Evolutionary conservation across 2,888 invertebrate genomes (phyloP).

Genomic region (Blastobasis lacticolella): DNA sequence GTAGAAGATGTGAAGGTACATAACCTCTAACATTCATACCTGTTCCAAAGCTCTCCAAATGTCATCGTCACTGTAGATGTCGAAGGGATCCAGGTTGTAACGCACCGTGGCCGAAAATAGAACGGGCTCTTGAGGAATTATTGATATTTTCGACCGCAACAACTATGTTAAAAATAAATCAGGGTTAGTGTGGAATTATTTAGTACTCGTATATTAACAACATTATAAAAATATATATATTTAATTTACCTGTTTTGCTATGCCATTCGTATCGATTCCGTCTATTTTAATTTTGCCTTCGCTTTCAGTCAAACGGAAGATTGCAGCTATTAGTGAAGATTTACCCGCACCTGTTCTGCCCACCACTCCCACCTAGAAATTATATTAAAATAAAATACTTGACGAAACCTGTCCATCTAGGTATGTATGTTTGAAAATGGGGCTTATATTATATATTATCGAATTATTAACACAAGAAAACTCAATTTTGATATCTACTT

Average conservation of each 20-base stretch:
- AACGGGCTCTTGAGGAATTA: constrained; percentile 87
- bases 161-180: constrained; percentile 46
- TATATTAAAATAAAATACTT: no score
- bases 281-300: constrained; percentile 84
- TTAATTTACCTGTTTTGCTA: constrained; percentile 73
- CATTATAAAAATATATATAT: no score
- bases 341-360: constrained; percentile 86
- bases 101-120: constrained; percentile 80
- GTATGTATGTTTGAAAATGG: no score
- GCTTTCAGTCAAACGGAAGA: constrained; percentile 82
- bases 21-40: constrained; percentile 46
- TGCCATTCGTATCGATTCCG: constrained; percentile 72
- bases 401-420: no score
- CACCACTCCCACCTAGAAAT: constrained; percentile 76
- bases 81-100: constrained; percentile 85
- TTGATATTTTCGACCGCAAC: constrained; percentile 76
- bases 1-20: no score
- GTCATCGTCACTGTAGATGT: constrained; percentile 77
- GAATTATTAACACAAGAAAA: no score
- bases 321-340: constrained; percentile 78
- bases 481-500: no score
- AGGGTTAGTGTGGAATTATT: no score
- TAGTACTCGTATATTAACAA: no score
- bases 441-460: no score
- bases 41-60: constrained; percentile 84